Evolutionary conservation across 1,140 invertebrate genomes (phyloP).

Genomic region (Bathynomus jamesi): DNA sequence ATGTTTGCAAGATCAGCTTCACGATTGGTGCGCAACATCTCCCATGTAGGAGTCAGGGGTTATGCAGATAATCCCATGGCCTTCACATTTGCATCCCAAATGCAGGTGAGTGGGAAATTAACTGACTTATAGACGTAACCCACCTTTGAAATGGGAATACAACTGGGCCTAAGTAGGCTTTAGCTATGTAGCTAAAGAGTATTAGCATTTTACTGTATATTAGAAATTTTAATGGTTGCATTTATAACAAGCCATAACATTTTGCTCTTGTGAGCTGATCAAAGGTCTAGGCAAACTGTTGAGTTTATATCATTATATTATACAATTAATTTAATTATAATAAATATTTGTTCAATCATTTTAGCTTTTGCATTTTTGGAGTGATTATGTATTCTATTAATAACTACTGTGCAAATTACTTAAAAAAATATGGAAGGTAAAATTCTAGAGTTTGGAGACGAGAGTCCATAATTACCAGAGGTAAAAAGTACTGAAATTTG

Average conservation of each 20-base stretch:
- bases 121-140: background rate
- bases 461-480: no score
- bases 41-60: constrained; percentile 19
- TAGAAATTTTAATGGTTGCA: background rate
- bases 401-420: no score
- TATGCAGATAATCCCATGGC: constrained; percentile 53
- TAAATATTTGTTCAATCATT: no score
- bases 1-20: constrained; percentile 10
- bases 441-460: no score
- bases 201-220: background rate
- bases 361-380: no score
- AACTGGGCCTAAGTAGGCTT: background rate
- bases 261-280: background rate
- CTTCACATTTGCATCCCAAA: constrained; percentile 77
- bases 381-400: no score
- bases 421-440: no score
- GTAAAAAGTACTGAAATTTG: no score
- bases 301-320: no score
- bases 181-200: background rate
- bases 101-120: constrained; percentile 54
- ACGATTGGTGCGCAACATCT: constrained; percentile 12
- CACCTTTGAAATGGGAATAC: no score
- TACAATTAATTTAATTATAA: no score
- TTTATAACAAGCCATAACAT: no score
- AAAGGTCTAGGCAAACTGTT: background rate